A percentile compares a stretch with the other conserved stretches of the same genome.
These are phyloP conservation scores for Cybosia mesomella DNA, from an alignment of 2,888 invertebrate genomes.

Conservation along the genomic window DNA sequence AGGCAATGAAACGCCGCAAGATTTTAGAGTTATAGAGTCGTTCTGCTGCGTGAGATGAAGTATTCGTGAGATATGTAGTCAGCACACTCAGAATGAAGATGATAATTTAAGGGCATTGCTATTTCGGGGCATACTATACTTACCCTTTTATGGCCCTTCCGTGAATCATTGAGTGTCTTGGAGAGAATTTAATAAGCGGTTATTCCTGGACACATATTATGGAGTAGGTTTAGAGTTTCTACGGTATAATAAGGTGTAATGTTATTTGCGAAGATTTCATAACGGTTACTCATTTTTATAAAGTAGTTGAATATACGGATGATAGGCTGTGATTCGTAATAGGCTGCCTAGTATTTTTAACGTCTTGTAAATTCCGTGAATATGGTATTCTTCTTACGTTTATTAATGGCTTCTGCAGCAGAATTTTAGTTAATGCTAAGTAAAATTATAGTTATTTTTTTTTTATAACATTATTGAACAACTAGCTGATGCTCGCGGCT, in stretches of 20 bases:
- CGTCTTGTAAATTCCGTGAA: too few species aligned
- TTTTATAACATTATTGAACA: too few species aligned
- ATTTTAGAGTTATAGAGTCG: slow-evolving; percentile 63
- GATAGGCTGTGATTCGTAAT: too few species aligned
- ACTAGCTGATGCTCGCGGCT: too few species aligned
- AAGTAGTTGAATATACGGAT: too few species aligned
- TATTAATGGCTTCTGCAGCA: too few species aligned
- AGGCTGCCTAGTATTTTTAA: too few species aligned
- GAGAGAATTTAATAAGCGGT: slow-evolving; percentile 26
- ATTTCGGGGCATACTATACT: slow-evolving; percentile 35
- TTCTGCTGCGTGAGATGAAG: slow-evolving; percentile 49
- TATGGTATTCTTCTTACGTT: too few species aligned
- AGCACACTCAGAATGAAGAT: slow-evolving; percentile 48
- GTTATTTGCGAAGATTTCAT: not conserved
- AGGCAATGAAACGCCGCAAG: slow-evolving; percentile 67
- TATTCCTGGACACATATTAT: slow-evolving; percentile 16
- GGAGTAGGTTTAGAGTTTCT: not conserved
- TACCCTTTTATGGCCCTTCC: slow-evolving; percentile 27
- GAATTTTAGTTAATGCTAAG: too few species aligned
- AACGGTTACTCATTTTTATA: too few species aligned
- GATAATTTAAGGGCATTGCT: slow-evolving; percentile 48
- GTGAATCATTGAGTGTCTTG: slow-evolving; percentile 30
- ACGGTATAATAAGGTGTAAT: not conserved
- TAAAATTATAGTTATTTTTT: too few species aligned
- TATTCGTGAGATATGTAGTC: slow-evolving; percentile 41